Base-by-base conservation (phyloP, 2,888 invertebrate species). In the Microctonus hyperodae region DNA sequence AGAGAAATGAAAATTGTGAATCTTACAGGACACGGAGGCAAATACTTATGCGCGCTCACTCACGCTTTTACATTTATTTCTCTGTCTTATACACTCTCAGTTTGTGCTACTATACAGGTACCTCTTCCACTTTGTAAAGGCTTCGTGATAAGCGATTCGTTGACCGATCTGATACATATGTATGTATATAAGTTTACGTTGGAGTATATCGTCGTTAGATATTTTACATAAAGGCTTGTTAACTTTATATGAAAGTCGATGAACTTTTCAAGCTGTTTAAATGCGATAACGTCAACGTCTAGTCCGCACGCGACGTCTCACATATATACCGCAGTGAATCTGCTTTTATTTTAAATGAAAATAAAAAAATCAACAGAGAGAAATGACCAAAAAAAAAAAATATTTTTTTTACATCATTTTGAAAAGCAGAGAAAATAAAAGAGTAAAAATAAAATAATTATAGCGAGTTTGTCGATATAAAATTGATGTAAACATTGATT, bases 1-100 rank as follows among this genome's bases (percentile, higher is more conserved):
- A 25, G 9, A 61, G 53, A 70, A 70, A 69, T 65, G 67, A 68
- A 68, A n/a, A 72, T 67, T 69, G 68, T 25, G 44, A 64, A 64
- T 63, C 20, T 64, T 56, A 62, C 35, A 40, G 40, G 4, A 25
- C 25, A 25, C n/a, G 51, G 7, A 31, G 20, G 16, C 44, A 44
- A 44, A 16, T 44, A 44, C 44, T 44, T 44, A 44, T 44, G 44
- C 44, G 16, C 16, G 7, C 16, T 44, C 9, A n/a, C 3, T 44
- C 20, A 7, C 44, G 16, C 44, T n/a, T 7, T 5, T 44, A 7
- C 16, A 7, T 28, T 7, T 28, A 28, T 7, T 28, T 7, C 3
- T 28, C 7, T 7, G 28, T 28, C 7, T 7, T 28, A 28, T 28
- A 3, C 28, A 28, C 28, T 28, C 7, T 28, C 6, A 0, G 5